Percentiles rank a stretch among this genome's conserved stretches.
Evolutionary conservation across 2,888 invertebrate genomes (phyloP).

Genomic region (Apamea sordens): DNA sequence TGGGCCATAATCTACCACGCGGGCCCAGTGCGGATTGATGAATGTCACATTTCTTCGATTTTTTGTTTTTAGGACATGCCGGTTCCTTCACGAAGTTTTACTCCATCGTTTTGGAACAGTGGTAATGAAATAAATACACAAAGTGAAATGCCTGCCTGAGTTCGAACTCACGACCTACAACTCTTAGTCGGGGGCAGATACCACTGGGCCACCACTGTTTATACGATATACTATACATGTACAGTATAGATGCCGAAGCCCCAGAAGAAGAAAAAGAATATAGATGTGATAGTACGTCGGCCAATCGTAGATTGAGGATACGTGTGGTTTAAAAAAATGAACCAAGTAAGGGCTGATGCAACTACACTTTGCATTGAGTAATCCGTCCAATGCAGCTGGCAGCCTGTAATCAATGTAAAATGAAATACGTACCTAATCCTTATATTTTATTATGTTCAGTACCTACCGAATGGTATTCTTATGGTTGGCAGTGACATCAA

Average conservation of each 20-base stretch:
- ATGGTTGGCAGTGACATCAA: too few species aligned
- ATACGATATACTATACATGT: not conserved
- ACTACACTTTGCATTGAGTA: not conserved
- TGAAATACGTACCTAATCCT: not conserved
- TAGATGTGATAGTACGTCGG: not conserved
- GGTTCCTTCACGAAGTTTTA: too few species aligned
- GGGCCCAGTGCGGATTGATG: too few species aligned
- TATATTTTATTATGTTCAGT: not conserved
- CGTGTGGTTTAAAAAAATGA: not conserved
- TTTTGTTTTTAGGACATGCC: too few species aligned
- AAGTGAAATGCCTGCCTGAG: too few species aligned
- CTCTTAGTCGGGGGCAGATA: too few species aligned
- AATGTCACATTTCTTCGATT: too few species aligned
- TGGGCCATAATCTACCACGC: too few species aligned
- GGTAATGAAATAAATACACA: too few species aligned
- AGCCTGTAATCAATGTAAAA: not conserved
- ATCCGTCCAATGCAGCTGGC: not conserved
- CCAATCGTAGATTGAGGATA: not conserved
- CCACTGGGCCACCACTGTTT: too few species aligned
- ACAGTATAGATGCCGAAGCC: not conserved
- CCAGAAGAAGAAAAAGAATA: not conserved
- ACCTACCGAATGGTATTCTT: not conserved
- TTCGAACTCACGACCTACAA: too few species aligned
- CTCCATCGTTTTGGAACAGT: too few species aligned
- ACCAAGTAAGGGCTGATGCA: constrained; percentile 3